Conservation (phyloP, 2,797 vertebrate species). For the Peromyscus eremicus region DNA sequence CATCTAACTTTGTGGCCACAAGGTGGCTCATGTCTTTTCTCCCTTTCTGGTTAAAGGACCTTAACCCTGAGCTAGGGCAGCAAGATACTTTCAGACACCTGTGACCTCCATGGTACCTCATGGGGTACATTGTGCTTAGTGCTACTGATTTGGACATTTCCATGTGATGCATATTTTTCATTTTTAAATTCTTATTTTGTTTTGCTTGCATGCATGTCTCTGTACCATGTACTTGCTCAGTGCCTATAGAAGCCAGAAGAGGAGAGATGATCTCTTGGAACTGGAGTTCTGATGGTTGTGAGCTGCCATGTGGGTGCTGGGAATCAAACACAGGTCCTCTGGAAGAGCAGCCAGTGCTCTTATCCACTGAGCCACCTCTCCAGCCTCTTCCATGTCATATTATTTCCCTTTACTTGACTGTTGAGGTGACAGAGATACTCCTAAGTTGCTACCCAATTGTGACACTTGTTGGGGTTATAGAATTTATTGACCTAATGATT, state of each 20-base stretch:
- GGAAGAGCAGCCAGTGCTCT: not conserved
- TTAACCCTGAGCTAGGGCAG: not conserved
- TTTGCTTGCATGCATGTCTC: not conserved
- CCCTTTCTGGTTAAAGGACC: not conserved
- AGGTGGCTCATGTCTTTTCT: not conserved
- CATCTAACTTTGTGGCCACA: not conserved
- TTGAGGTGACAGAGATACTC: not conserved
- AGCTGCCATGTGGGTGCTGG: not conserved
- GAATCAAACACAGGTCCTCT: not conserved
- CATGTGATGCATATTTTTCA: not conserved
- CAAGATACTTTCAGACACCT: not conserved
- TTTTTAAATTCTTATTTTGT: not conserved
- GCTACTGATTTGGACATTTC: not conserved
- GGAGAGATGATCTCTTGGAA: not conserved
- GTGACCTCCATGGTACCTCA: not conserved
- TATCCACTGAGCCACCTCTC: not conserved
- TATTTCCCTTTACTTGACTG: not conserved
- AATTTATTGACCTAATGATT: not conserved
- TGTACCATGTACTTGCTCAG: not conserved
- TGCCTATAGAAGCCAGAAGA: not conserved
- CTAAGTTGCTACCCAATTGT: not conserved
- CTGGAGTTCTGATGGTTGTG: not conserved
- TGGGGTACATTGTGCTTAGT: not conserved
- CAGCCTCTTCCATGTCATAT: not conserved
- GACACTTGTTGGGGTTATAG: not conserved